phyloP scores from a whole-genome alignment of 1,140 invertebrate species.

The Bombus superbus region DNA sequence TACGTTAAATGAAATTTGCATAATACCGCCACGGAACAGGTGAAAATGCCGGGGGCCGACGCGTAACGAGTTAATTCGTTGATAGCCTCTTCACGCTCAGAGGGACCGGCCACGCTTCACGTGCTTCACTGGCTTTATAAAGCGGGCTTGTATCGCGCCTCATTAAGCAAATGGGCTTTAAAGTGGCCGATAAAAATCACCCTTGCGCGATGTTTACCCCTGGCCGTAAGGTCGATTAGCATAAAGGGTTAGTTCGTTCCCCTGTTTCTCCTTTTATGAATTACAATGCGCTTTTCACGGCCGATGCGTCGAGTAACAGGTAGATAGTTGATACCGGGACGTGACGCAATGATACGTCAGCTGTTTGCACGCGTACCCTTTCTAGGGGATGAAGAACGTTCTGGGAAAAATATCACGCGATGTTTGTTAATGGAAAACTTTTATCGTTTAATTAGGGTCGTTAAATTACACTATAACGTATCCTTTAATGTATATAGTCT shows the following conservation, averaged over 20 bases:
- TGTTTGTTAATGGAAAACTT: background rate
- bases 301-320: conserved; percentile 59
- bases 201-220: conserved; percentile 51
- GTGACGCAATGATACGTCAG: conserved; percentile 51
- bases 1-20: conserved; percentile 24
- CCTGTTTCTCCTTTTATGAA: conserved; percentile 31
- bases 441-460: background rate
- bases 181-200: conserved; percentile 68
- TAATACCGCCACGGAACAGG: conserved; percentile 4
- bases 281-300: conserved; percentile 71
- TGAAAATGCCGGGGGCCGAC: conserved; percentile 6
- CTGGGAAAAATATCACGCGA: background rate
- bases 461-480: no score
- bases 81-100: conserved; percentile 39
- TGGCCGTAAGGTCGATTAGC: conserved; percentile 58
- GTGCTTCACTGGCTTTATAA: conserved; percentile 29
- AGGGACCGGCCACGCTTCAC: conserved; percentile 25
- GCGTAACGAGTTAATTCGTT: conserved; percentile 49
- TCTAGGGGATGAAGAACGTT: conserved; percentile 10
- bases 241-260: conserved; percentile 65
- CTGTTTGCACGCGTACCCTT: background rate
- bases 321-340: conserved; percentile 47
- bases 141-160: conserved; percentile 65
- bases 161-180: conserved; percentile 75
- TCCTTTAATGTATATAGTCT: no score